Conservation (phyloP, 2,888 invertebrate genomes). For the Conops quadrifasciatus region DNA sequence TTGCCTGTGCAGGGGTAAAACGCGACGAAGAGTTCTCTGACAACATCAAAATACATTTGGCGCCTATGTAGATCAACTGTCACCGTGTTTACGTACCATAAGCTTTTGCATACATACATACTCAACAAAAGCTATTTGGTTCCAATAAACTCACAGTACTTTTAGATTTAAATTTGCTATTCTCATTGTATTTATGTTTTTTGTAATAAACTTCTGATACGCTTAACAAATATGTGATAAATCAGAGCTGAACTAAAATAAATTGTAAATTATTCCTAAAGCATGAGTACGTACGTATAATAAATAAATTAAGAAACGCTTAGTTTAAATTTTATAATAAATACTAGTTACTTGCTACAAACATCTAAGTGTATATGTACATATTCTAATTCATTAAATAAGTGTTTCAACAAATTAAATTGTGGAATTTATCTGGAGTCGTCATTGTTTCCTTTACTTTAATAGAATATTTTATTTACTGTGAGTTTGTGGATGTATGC, state of each 20-base stretch:
- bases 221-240: conserved; percentile 59
- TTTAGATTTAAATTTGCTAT: conserved; percentile 48
- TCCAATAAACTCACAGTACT: neutral
- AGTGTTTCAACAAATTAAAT: neutral
- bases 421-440: conserved; percentile 51
- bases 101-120: too few species aligned
- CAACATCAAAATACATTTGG: too few species aligned
- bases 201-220: conserved; percentile 65
- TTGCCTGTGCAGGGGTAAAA: too few species aligned
- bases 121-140: neutral
- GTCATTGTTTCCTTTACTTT: conserved; percentile 44
- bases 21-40: too few species aligned
- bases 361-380: conserved; percentile 32
- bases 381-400: neutral
- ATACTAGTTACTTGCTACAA: conserved; percentile 36
- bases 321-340: conserved; percentile 37
- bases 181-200: conserved; percentile 65
- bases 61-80: too few species aligned
- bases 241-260: conserved; percentile 50
- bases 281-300: conserved; percentile 7
- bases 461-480: conserved; percentile 14
- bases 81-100: too few species aligned
- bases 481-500: conserved; percentile 2
- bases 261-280: conserved; percentile 48
- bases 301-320: conserved; percentile 36